Conservation (phyloP, 2,113 vertebrate species). For the Peucedramus taeniatus region DNA sequence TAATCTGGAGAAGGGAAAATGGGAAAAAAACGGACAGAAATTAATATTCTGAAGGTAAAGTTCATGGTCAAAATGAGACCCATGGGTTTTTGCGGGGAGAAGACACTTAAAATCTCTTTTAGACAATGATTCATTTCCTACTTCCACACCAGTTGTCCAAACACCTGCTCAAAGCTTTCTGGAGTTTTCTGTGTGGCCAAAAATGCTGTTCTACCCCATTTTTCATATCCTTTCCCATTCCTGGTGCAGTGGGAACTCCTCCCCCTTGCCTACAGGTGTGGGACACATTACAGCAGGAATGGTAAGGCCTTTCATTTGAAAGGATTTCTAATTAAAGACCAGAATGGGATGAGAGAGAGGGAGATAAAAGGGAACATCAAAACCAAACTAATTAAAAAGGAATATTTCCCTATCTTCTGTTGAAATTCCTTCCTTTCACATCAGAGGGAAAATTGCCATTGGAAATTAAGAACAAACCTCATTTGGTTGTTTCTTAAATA, state of each 20-base stretch:
- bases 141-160: not conserved
- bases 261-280: not conserved
- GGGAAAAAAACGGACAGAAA: not conserved
- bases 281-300: not conserved
- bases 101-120: not conserved
- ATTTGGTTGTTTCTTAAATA: not conserved
- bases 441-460: not conserved
- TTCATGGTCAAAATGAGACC: not conserved
- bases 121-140: rapidly evolving
- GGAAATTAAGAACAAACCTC: not conserved
- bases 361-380: not conserved
- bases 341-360: not conserved
- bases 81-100: not conserved
- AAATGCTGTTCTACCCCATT: not conserved
- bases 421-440: not conserved
- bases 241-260: not conserved
- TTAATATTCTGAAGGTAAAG: not conserved
- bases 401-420: not conserved
- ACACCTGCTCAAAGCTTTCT: not conserved
- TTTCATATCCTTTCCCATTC: not conserved
- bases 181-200: not conserved
- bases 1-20: slow-evolving; percentile 78
- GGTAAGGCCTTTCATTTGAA: not conserved
- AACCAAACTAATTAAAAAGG: not conserved
- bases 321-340: not conserved